phyloP scores from a whole-genome alignment of 2,888 invertebrate genomes.

The Brachypalpus laphriformis region DNA sequence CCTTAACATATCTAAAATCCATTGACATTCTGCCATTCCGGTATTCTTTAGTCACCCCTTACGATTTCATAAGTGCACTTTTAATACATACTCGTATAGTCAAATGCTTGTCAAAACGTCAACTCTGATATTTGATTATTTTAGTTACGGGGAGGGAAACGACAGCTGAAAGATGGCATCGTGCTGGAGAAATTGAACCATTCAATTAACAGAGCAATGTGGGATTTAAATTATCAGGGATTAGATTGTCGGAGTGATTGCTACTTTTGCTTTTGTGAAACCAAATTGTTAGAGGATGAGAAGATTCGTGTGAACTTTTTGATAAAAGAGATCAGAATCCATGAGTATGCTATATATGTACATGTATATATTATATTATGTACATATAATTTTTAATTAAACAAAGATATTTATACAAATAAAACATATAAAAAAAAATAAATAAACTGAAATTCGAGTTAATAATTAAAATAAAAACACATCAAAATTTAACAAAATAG shows the following conservation, averaged over 20 bases:
- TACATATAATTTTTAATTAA: too few relatives aligned
- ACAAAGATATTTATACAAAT: too few relatives aligned
- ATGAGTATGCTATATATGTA: not conserved
- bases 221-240: not conserved
- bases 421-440: too few relatives aligned
- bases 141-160: slow-evolving; percentile 2
- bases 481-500: too few relatives aligned
- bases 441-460: too few relatives aligned
- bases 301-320: not conserved
- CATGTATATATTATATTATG: too few relatives aligned
- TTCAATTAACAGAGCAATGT: slow-evolving; percentile 14
- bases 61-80: slow-evolving; percentile 62
- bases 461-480: too few relatives aligned
- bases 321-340: not conserved
- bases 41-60: slow-evolving; percentile 41
- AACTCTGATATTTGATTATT: slow-evolving; percentile 55
- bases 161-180: not conserved
- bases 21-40: slow-evolving; percentile 39
- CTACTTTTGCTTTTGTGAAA: not conserved
- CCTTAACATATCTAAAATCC: slow-evolving; percentile 39
- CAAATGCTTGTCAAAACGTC: slow-evolving; percentile 67
- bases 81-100: slow-evolving; percentile 32
- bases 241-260: not conserved
- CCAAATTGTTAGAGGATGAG: not conserved
- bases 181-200: not conserved